Base-by-base conservation (phyloP, 2,113 vertebrate species). In the Bolborhynchus lineola region DNA sequence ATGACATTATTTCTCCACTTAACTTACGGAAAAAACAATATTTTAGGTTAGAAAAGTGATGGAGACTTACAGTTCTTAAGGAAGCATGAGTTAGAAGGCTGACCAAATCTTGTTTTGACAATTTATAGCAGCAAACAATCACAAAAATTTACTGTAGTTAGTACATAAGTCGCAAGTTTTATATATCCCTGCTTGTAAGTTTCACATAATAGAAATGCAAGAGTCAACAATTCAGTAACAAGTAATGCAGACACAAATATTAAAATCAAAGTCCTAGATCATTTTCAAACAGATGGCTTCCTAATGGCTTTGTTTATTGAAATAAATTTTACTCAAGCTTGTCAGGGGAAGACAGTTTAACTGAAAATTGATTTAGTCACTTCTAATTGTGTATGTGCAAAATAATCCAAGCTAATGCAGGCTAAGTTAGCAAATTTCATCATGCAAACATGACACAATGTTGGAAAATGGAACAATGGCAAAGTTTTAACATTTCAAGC, bases 401-500 rank as follows among this genome's bases (percentile, higher is more conserved):
- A 96, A 75, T 5, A 86, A 44, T 50, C 82, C 75, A 91, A 87
- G 75, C 60, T 79, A 70, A 86, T 3, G 9, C 4, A 15, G 0
- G 1, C 31, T 44, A 49, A 88, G 13, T 72, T 69, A 84, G 60
- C 21, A 79, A 72, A 86, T 78, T 70, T 91, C 72, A 75, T 35
- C 69, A 69, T 95, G 88, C 75, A 88, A 90, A 70, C 41, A 41
- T 69, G 88, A 91, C 53, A 94, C 59, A 76, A 72, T 13, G 72
- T 53, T 91, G 88, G 76, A 84, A 96, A 90, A 16, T 39, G 50
- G 35, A 82, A 76, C 44, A 68, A 84, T 25, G 33, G 67, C 46
- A 86, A 70, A 95, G 68, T 74, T 90, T 28, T 8, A 93, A 52
- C n/a, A 86, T 88, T 97, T 87, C 72, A 95, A 90, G 68, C 1